phyloP scores from a whole-genome alignment of 2,113 vertebrate species.

The rabbit (Oryctolagus cuniculus) region DNA sequence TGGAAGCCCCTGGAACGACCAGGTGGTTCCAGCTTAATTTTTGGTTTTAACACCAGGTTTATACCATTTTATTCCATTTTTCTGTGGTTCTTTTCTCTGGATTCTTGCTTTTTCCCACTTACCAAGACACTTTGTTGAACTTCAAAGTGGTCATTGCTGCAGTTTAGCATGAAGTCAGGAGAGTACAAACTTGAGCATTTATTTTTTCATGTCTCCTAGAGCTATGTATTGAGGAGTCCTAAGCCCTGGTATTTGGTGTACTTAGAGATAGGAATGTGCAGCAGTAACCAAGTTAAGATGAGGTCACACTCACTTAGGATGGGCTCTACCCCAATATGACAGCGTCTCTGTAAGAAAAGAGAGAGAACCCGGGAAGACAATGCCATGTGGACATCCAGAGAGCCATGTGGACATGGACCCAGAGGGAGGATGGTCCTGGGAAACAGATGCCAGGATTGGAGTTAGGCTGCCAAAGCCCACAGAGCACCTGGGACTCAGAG shows the following conservation, averaged over 20 bases:
- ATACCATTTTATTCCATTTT: background rate
- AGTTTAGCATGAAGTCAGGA: background rate
- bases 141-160: background rate
- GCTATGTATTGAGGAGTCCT: background rate
- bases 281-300: background rate
- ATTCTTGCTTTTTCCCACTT: background rate
- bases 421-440: no score
- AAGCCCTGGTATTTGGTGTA: background rate
- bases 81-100: background rate
- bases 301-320: background rate
- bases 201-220: background rate
- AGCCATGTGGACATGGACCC: background rate
- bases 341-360: background rate
- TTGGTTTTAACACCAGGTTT: background rate
- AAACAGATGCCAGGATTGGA: background rate
- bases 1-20: background rate
- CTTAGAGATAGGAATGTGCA: background rate
- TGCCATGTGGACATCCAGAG: background rate
- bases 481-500: rapidly evolving
- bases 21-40: constrained; percentile 23
- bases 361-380: background rate
- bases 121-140: background rate
- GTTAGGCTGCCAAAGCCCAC: background rate
- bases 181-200: background rate
- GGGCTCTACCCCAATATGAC: background rate